Base-by-base conservation (phyloP, 2,113 vertebrate genomes). In the Cebidichthys violaceus region DNA sequence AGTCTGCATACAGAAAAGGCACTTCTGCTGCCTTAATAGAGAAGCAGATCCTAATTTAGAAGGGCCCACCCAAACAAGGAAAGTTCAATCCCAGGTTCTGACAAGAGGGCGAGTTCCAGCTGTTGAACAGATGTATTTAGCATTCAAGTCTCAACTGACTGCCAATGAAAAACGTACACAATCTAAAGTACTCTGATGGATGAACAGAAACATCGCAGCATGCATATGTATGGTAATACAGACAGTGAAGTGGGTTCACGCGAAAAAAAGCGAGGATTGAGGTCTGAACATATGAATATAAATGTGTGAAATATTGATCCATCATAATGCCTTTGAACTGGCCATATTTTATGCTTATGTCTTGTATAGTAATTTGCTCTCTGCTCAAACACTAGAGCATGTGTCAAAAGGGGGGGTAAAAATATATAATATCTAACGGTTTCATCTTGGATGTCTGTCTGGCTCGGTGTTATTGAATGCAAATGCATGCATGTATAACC, bases 401-500 rank as follows among this genome's bases (percentile, higher is more conserved):
- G 69, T 91, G 88, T 92, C 88, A 93, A 83, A 92, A 84, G 31
- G 11, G 11, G 37, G n/a, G 29, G n/a, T 15, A n/a, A 17, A 73
- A 41, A 75, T 73, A 78, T 60, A 80, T 67, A 73, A 85, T 80
- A 80, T 85, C 69, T 72, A 66, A 82, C 57, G 15, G 70, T 62
- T 57, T 82, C 17, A 55, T 91, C 86, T 79, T 75, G 50, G 89
- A 79, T 78, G 68, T 80, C 83, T 89, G 79, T 88, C 90, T 77
- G 76, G 57, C 59, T 57, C 60, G 18, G 77, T 84, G 82, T 86
- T 92, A 81, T 78, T 87, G 84, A 92, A 95, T 95, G 93, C 93
- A 95, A 95, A 95, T 95, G 90, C 87, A 96, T 95, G 93, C 94
- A 90, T 88, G 92, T 86, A 82, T 95, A 94, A 95, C 95, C 94